Evolutionary conservation across 1,140 invertebrate species (phyloP), one percentile per base, ranked within the genome.

Genomic region (Sycophaga agraensis): DNA sequence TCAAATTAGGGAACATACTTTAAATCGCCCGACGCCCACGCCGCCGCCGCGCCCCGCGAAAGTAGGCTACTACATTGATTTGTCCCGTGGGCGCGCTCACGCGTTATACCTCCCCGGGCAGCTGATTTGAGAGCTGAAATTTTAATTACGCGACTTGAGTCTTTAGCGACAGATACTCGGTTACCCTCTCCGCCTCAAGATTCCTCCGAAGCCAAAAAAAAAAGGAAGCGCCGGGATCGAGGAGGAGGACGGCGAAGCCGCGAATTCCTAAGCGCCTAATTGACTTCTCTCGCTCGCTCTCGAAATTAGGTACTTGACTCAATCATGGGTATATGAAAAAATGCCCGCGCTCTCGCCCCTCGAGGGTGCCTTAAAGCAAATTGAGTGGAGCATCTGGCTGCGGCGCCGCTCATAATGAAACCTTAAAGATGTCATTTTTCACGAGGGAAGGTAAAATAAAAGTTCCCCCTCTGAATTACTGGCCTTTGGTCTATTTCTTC

Each of bases 1-100:
- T 55, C 53, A 61, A 61, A 61, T 61, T 61, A 48, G 21, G 31
- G 40, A 61, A 61, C 50, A 55, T 48, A 55, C 50, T 61, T 61
- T 39, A 61, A 61, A 54, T 54, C 50, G 24, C 11, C 48, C 17
- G 21, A 21, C 35, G n/a, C 31, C 40, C 51, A 1, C 21, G 21
- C 21, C 28, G 2, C 34, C 16, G 24, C 9, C 49, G n/a, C 16
- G 22, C 17, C 1, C 14, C 17, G 28, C 42, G 21, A 60, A 60
- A 60, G 28, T 60, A 60, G 58, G 40, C 58, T 60, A 37, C 49
- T 39, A 5, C 50, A 61, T 61, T 61, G 43, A 61, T 61, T 61
- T 42, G 28, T 11, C 42, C 43, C 22, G 11, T 37, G 21, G 28
- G 22, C 7, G 7, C n/a, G 35, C 19, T 60, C 22, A 12, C 39